phyloP scores from a whole-genome alignment of 2,113 vertebrate genomes.

The Peucedramus taeniatus region DNA sequence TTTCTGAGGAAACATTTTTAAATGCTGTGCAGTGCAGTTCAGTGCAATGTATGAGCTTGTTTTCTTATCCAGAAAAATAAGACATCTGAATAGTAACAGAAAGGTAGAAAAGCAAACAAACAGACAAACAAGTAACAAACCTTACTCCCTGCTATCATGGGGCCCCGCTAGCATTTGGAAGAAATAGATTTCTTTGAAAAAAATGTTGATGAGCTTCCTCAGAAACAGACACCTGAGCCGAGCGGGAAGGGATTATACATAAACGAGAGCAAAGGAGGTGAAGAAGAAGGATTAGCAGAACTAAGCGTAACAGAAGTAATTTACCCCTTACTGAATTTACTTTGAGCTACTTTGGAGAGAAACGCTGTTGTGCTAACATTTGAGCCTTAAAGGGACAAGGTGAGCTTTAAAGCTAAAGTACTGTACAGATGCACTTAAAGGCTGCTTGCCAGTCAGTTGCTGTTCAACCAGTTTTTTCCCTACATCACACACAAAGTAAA shows the following conservation, averaged over 20 bases:
- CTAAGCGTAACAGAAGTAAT: not conserved
- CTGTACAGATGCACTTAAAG: not conserved
- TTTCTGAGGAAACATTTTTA: not conserved
- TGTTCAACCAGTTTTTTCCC: not conserved
- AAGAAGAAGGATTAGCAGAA: not conserved
- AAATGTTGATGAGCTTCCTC: not conserved
- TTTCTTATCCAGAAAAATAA: not conserved
- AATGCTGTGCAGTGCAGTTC: not conserved
- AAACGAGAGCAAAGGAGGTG: not conserved
- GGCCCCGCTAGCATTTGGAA: not conserved
- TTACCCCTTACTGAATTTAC: not conserved
- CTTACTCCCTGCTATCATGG: not conserved
- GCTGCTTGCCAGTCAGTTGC: not conserved
- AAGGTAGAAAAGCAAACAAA: not conserved
- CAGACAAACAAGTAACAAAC: not conserved
- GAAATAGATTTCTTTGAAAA: not conserved
- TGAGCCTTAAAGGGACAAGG: not conserved
- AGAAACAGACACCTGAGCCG: not conserved
- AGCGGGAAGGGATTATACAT: not conserved
- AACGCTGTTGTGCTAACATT: not conserved
- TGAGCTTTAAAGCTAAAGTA: not conserved
- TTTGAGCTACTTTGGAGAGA: not conserved
- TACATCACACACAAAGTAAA: not conserved
- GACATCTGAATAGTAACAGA: not conserved
- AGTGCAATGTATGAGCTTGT: accelerated